These are phyloP conservation scores for Atherinosoma microstoma DNA, from an alignment of 2,797 vertebrate species.

Conservation along the genomic window DNA sequence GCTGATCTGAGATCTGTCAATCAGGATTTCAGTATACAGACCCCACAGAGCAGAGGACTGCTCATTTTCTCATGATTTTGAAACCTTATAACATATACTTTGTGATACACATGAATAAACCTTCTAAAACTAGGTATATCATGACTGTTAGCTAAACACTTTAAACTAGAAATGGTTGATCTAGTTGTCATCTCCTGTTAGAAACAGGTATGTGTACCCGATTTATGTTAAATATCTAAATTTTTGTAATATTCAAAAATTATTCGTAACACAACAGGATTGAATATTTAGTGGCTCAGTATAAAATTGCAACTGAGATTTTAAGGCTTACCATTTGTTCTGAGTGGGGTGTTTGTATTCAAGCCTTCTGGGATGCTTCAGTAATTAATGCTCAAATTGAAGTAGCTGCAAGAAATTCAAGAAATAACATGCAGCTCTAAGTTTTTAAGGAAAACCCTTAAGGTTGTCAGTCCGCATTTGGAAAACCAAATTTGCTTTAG, in stretches of 20 bases:
- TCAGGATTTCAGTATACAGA: too few relatives aligned
- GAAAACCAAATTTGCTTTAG: constrained; percentile 22
- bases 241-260: too few relatives aligned
- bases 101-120: not conserved
- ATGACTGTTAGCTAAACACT: constrained; percentile 2
- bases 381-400: constrained; percentile 30
- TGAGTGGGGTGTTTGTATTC: constrained; percentile 40
- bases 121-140: constrained; percentile 25
- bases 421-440: not conserved
- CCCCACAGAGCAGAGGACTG: too few relatives aligned
- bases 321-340: constrained; percentile 29
- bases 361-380: constrained; percentile 10
- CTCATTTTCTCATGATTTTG: too few relatives aligned
- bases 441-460: constrained; percentile 4
- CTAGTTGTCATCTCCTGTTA: constrained; percentile 11
- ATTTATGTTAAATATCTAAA: constrained; percentile 1
- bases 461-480: constrained; percentile 20
- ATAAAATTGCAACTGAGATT: constrained; percentile 7
- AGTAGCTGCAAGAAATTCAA: constrained; percentile 2
- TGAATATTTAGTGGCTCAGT: constrained; percentile 5
- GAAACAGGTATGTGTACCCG: constrained; percentile 22
- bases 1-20: too few relatives aligned
- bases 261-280: constrained; percentile 35
- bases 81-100: too few relatives aligned
- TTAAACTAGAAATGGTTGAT: constrained; percentile 7